Evolutionary conservation across 2,113 vertebrate genomes (phyloP), one percentile per base, ranked within the genome.

Genomic region (Vicugna pacos): DNA sequence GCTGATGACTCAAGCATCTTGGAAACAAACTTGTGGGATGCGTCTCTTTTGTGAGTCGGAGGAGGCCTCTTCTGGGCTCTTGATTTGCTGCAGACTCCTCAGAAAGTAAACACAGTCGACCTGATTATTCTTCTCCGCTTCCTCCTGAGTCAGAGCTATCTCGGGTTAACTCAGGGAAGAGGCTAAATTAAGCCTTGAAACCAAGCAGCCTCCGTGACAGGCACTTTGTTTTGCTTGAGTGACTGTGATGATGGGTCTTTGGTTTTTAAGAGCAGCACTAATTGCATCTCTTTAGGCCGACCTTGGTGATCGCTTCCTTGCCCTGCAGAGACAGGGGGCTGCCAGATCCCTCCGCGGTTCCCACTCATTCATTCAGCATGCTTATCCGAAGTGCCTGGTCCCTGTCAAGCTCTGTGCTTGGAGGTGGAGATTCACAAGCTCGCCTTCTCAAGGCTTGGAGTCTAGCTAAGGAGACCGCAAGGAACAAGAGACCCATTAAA

Each of bases 181-280:
- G 81, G 65, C 97, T 96, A 94, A 97, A 96, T 97, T 95, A 96
- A 96, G 94, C 90, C 93, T 96, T 58, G 90, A 81, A 94, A 90
- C 52, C 86, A 94, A 65, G 86, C 89, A 54, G 77, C 93, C 62
- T 95, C 56, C 0, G 0, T 13, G 93, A 75, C 82, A 42, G 88
- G 85, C 32, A 8, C 77, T 96, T 77, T 64, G 94, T 65, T 83
- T 82, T 89, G 93, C 95, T 75, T 83, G 93, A 96, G 85, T 93
- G 97, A 79, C 91, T 8, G n/a, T 1, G 5, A 32, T 79, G 82
- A 91, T n/a, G 77, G 84, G 54, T 48, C 54, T 89, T 70, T 46
- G 96, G 76, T 87, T 80, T 80, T 46, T 90, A 73, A 97, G 24
- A 58, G 56, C 72, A 89, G 62, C 91, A 50, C 84, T 93, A 67